Conservation (phyloP, 2,113 vertebrate genomes). For the Lasiurus borealis region DNA sequence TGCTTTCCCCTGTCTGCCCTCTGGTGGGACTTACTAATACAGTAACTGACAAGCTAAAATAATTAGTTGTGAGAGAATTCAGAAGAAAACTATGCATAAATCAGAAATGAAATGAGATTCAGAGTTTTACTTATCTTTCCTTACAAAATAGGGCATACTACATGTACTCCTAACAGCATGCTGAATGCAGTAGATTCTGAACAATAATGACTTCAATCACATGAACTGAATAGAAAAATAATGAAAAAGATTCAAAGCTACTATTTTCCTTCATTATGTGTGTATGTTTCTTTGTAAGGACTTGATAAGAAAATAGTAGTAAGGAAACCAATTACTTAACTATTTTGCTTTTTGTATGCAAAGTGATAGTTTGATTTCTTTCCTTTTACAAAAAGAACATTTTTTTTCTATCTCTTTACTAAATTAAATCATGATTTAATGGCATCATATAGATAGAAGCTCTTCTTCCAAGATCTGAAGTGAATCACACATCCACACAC, state of each 20-base stretch:
- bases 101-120: background rate
- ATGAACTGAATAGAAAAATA: background rate
- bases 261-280: background rate
- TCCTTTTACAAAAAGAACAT: background rate
- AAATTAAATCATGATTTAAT: background rate
- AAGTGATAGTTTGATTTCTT: background rate
- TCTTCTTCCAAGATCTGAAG: background rate
- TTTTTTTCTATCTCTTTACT: background rate
- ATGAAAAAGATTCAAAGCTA: background rate
- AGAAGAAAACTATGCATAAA: background rate
- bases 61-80: background rate
- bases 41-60: slow-evolving; percentile 17
- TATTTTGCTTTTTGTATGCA: background rate
- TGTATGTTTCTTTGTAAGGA: background rate
- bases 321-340: slow-evolving; percentile 12
- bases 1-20: slow-evolving; percentile 22
- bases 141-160: background rate
- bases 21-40: slow-evolving; percentile 20
- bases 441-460: background rate
- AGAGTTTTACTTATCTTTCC: background rate
- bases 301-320: background rate
- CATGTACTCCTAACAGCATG: background rate
- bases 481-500: background rate
- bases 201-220: background rate
- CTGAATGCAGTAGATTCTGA: background rate